Percentiles rank a stretch among this genome's conserved stretches.
phyloP scores from a whole-genome alignment of 2,797 vertebrate species.

The Scolopax bukidnonensis region DNA sequence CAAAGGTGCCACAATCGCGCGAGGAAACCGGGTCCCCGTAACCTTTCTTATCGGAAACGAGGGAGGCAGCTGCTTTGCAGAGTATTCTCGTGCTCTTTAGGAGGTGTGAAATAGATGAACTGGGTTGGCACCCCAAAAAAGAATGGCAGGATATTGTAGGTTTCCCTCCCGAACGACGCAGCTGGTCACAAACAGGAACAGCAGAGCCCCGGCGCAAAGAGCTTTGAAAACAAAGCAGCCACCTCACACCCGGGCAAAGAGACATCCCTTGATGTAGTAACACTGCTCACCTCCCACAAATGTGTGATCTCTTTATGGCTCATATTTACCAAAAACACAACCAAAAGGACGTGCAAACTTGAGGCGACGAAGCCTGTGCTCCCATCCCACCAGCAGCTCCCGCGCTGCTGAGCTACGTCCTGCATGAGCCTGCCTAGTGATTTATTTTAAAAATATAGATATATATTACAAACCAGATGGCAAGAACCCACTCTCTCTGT shows the following conservation, averaged over 20 bases:
- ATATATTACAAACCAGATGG: rapidly evolving
- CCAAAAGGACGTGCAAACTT: neutral
- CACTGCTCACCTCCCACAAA: rapidly evolving
- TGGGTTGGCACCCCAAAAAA: neutral
- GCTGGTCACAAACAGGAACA: neutral
- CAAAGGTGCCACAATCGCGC: neutral
- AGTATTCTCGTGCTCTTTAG: neutral
- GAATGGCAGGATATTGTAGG: neutral
- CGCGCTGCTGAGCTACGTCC: neutral
- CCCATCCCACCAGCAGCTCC: neutral
- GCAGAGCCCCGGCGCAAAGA: neutral
- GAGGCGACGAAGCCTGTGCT: neutral
- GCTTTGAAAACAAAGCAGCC: neutral
- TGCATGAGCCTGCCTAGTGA: rapidly evolving
- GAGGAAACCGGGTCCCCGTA: neutral
- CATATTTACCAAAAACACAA: neutral
- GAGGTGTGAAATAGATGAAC: slow-evolving; percentile 50
- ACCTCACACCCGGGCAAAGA: neutral
- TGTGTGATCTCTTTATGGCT: neutral
- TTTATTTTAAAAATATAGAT: neutral
- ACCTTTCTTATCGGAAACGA: slow-evolving; percentile 4
- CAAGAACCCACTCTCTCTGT: rapidly evolving
- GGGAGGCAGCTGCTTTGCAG: neutral
- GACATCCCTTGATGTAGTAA: neutral
- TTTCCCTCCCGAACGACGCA: neutral